These are phyloP conservation scores for Scomber scombrus DNA, from an alignment of 2,113 vertebrate genomes.

Conservation along the genomic window DNA sequence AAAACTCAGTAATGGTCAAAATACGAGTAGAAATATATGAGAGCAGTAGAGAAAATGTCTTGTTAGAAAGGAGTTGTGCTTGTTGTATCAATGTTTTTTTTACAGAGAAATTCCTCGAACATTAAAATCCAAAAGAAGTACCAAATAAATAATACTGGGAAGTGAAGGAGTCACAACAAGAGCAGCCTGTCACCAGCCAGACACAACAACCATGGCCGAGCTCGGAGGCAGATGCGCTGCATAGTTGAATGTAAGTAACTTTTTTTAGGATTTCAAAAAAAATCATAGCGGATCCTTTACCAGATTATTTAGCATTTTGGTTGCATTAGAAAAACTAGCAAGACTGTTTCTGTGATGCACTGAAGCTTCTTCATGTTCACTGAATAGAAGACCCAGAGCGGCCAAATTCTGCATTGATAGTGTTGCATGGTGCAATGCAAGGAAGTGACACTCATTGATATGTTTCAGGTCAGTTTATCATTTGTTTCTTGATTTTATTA, in stretches of 20 bases:
- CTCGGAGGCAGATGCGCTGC: slow-evolving; percentile 10
- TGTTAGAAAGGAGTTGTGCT: neutral
- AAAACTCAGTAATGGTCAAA: neutral
- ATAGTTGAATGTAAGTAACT: neutral
- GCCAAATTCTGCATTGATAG: neutral
- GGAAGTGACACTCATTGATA: neutral
- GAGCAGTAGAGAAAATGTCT: neutral
- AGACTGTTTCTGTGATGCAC: neutral
- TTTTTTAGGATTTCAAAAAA: neutral
- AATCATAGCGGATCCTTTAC: neutral
- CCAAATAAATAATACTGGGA: neutral
- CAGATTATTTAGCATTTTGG: neutral
- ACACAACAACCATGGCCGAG: slow-evolving; percentile 10
- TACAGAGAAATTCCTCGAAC: slow-evolving; percentile 6
- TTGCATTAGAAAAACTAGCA: no score
- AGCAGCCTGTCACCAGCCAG: neutral
- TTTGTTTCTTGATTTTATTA: neutral
- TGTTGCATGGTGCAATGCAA: neutral
- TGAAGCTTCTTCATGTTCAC: neutral
- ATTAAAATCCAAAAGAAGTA: neutral
- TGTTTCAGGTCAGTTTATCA: neutral
- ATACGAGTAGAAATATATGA: neutral
- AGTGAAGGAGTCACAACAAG: slow-evolving; percentile 24
- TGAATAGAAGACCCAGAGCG: neutral
- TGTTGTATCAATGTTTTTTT: slow-evolving; percentile 1